phyloP scores from a whole-genome alignment of 1,140 invertebrate species.

The Philopotamus ludificatus region DNA sequence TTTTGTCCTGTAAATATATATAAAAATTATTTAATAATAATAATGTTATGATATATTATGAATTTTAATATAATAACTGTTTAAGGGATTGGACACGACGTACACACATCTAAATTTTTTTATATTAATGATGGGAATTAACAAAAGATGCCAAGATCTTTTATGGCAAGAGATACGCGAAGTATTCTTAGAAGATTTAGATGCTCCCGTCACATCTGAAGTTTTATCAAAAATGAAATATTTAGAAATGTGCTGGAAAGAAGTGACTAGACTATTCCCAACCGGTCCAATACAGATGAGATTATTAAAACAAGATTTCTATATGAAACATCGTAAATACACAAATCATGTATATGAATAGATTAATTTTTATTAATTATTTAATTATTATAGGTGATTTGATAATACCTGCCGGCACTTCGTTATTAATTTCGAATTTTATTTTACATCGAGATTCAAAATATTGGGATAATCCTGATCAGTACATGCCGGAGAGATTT shows the following conservation, averaged over 20 bases:
- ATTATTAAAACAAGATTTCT: not conserved
- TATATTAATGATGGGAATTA: not conserved
- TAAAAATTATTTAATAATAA: not conserved
- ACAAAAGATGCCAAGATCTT: conserved; percentile 5
- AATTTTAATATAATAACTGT: not conserved
- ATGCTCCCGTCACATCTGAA: conserved; percentile 2
- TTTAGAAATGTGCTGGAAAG: conserved; percentile 2
- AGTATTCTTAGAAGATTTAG: not conserved
- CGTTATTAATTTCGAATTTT: not conserved
- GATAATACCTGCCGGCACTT: not conserved
- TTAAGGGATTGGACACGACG: not conserved
- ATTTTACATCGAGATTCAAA: not conserved
- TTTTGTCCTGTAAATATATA: conserved; percentile 5
- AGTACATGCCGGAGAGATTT: not conserved
- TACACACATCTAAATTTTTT: not conserved
- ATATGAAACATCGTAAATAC: not conserved
- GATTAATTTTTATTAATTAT: not conserved
- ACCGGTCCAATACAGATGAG: not conserved
- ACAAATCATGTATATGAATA: not conserved
- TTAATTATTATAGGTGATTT: not conserved
- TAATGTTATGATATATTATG: not conserved
- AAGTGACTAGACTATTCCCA: not conserved
- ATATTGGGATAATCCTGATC: not conserved
- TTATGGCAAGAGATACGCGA: not conserved
- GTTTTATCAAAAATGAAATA: not conserved